Base-by-base conservation (phyloP, 2,888 invertebrate genomes). In the Ariolimax columbianus region DNA sequence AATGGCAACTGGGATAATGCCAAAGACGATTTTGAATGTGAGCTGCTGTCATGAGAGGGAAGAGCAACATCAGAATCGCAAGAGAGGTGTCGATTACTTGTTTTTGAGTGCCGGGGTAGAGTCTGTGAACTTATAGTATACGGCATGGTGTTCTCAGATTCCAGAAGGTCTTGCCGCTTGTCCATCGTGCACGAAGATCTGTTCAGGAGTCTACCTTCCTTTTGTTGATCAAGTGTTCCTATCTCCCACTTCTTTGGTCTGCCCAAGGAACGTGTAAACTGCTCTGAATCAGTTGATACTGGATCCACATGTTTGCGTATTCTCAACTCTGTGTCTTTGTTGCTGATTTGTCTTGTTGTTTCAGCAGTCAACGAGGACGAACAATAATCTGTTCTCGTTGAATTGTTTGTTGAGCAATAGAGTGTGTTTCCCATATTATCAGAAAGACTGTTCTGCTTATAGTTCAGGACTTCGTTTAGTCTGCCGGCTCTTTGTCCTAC, bases 171-270 rank as follows among this genome's bases (percentile, higher is more conserved):
- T 30, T 51, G 70, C 0, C 40, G 19, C 17, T 70, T 38, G 23
- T 84, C 84, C 9, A 11, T 79, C 23, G 72, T 63, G 23, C 38
- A 43, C 26, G 63, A n/a, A 0, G 83, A 51, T 75, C 68, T 23
- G 36, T 83, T 77, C 26, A 83, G 47, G 68, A 70, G 55, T 68
- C 14, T 70, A 33, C 68, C 83, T n/a, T 84, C 72, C 70, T 72
- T 59, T 66, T 51, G 40, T 2, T 33, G 30, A 30, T 70, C 72
- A 1, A 17, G 36, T 11, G 11, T 11, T 7, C 38, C 70, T n/a
- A 59, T 33, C 23, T 47, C 26, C 38, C 36, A 70, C 38, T 77
- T 83, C 68, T 70, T 55, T 17, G 73, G 38, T 55, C 84, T 38
- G 11, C 72, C 84, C 3, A 84, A 51, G 3, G 73, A 80, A 7